Evolutionary conservation across 2,888 invertebrate genomes (phyloP).

Genomic region (Trisateles emortualis): DNA sequence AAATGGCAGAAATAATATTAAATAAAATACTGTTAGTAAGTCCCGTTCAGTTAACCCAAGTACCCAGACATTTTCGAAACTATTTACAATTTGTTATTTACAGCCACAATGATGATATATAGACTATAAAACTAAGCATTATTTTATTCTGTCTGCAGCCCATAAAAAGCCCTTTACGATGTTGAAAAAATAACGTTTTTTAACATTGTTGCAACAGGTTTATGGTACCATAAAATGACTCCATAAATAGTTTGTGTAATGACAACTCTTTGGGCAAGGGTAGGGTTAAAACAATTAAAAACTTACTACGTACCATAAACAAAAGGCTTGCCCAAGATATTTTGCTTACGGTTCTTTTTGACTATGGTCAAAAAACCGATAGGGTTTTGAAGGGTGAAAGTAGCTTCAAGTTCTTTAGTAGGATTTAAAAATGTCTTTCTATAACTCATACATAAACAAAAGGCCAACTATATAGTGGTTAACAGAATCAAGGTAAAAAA

Average conservation of each 20-base stretch:
- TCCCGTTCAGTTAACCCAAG: background rate
- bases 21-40: background rate
- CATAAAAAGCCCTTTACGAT: constrained; percentile 41
- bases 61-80: background rate
- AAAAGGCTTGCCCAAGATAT: background rate
- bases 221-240: constrained; percentile 48
- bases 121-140: constrained; percentile 40
- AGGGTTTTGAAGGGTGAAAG: background rate
- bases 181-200: constrained; percentile 32
- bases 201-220: constrained; percentile 41
- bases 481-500: background rate
- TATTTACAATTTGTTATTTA: constrained; percentile 5
- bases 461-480: background rate
- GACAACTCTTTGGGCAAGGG: constrained; percentile 52
- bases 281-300: constrained; percentile 42
- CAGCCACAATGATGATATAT: constrained; percentile 7
- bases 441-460: background rate
- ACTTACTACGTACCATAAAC: constrained; percentile 18
- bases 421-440: background rate
- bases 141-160: constrained; percentile 40
- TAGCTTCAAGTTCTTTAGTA: background rate
- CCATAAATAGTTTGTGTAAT: constrained; percentile 39
- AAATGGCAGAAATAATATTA: background rate
- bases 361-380: background rate
- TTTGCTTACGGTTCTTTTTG: constrained; percentile 16